Base-by-base conservation (phyloP, 2,888 invertebrate genomes). In the Linnaemya tessellans region DNA sequence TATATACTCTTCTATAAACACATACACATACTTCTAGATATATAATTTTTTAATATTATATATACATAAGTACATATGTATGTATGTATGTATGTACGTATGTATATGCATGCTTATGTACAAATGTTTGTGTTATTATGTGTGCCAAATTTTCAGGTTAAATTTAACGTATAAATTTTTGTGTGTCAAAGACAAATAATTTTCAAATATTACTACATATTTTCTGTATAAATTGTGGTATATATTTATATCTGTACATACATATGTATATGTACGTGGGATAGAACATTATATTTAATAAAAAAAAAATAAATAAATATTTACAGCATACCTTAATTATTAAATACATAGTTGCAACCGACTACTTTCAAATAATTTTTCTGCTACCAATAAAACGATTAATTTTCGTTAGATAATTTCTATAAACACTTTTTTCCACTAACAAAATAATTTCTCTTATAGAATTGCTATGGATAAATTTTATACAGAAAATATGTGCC, bases 101-200 rank as follows among this genome's bases (percentile, higher is more conserved):
- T 15, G 15, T 15, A 41, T 54, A 54, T 11, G 20, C 20, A 51
- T 51, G 20, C 18, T 8, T 20, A 51, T 51, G 20, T 10, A n/a
- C n/a, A n/a, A n/a, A n/a, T n/a, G n/a, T n/a, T n/a, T n/a, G n/a
- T n/a, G n/a, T n/a, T n/a, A n/a, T n/a, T n/a, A n/a, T n/a, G 38
- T 73, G 73, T 68, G 81, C 74, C 81, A 81, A 70, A 70, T 54
- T 43, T 56, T 54, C 13, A 41, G 30, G 11, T 22, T 22, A 15
- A 15, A 30, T 67, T 43, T 30, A 11, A 68, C 68, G 38, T 18
- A 51, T n/a, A 25, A 30, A n/a, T n/a, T 64, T 70, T 62, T 71
- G 20, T 79, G 43, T 70, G 79, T 73, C 77, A 83, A 83, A 78
- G 82, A 58, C 77, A 73, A 51, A 67, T 65, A 1, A 71, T 56